Percentiles rank a stretch among this genome's conserved stretches.
Conservation (phyloP, 2,113 vertebrate genomes). For the Alces alces region DNA sequence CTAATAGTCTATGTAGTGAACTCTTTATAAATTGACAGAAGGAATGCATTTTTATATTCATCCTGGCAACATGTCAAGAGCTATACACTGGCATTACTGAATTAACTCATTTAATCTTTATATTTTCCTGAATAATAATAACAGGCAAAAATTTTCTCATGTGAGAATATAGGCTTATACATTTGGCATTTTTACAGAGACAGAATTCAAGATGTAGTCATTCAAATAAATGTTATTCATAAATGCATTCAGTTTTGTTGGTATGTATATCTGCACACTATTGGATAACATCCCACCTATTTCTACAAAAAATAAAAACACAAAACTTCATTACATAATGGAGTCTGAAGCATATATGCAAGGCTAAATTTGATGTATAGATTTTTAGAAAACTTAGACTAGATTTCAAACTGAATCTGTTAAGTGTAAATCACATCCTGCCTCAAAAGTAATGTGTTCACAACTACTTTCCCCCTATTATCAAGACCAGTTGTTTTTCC, state of each 20-base stretch:
- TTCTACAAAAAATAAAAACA: background rate
- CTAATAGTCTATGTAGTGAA: background rate
- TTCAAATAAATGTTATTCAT: background rate
- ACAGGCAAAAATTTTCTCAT: background rate
- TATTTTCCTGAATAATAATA: background rate
- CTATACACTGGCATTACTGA: background rate
- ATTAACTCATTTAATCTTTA: background rate
- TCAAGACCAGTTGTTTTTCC: background rate
- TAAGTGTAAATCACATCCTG: background rate
- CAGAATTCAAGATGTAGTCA: background rate
- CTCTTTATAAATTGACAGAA: conserved; percentile 18
- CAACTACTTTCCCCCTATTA: background rate
- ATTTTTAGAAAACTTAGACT: background rate
- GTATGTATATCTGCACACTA: background rate
- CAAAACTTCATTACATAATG: background rate
- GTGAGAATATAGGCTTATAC: background rate
- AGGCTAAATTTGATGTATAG: background rate
- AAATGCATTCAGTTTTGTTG: background rate
- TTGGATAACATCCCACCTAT: background rate
- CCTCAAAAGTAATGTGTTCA: background rate
- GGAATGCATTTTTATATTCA: background rate
- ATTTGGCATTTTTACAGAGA: background rate
- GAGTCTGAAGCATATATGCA: background rate
- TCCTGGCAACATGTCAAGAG: background rate
- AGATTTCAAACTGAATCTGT: background rate